Evolutionary conservation across 2,888 invertebrate species (phyloP), one percentile per base, ranked within the genome.

Genomic region (Coecobrya sp.): DNA sequence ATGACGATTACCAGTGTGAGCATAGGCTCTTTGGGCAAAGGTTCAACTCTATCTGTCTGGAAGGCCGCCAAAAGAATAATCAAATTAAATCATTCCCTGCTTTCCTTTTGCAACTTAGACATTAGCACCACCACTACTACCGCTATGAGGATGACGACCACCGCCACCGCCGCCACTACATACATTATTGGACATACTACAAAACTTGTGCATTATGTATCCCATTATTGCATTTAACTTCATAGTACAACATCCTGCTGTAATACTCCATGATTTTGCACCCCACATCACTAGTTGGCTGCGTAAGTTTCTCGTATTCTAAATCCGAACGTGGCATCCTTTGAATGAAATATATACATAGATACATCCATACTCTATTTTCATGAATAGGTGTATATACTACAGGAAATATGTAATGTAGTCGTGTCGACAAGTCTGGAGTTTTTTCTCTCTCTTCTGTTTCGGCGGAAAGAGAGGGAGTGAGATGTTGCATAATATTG

Each of bases 21-120:
- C 88, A 92, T 84, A 73, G 92, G 85, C 88, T 92, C 88, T 92
- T 93, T 94, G 94, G 93, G 93, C 93, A 94, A 93, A 93, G 89
- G 94, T 94, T 94, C 94, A 94, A 94, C 92, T 94, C 93, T 94
- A 93, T 94, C 90, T 93, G 92, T 55, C 93, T 94, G 94, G 94
- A 94, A 93, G 82, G 45, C 81, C 87, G 94, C 94, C 94, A 94
- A 93, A 94, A 94, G 94, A 94, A 94, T 94, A 94, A 94, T 94
- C 94, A 94, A 94, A 94, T 94, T 94, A 94, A 94, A 94, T 94
- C 93, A 93, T 93, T 93, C 91, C 89, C 85, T 85, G 85, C 91
- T 91, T 92, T 91, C 25, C 87, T 49, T 88, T 84, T 93, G 59
- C 81, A 19, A 25, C 55, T 81, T n/a, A n/a, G n/a, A n/a, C n/a